Conservation (phyloP, 2,888 invertebrate species). For the Caenorhabditis japonica region DNA sequence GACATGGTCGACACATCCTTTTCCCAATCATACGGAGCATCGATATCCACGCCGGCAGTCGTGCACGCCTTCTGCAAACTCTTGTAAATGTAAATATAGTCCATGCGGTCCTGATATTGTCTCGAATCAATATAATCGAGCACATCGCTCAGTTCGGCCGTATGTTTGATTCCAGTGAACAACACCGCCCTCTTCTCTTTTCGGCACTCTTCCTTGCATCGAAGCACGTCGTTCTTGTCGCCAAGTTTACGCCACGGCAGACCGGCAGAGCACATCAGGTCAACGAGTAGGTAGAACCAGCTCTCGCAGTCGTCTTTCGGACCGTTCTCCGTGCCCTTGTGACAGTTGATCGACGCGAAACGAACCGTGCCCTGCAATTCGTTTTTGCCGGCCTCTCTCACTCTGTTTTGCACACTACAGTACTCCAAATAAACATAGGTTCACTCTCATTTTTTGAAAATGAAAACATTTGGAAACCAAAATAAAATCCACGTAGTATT, state of each 20-base stretch:
- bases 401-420: too few relatives aligned
- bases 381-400: too few relatives aligned
- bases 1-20: too few relatives aligned
- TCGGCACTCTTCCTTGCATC: slow-evolving; percentile 59
- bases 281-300: slow-evolving; percentile 73
- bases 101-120: slow-evolving; percentile 64
- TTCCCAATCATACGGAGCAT: slow-evolving; percentile 69
- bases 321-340: slow-evolving; percentile 63
- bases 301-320: slow-evolving; percentile 73
- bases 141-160: slow-evolving; percentile 59
- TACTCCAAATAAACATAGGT: too few relatives aligned
- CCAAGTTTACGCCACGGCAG: slow-evolving; percentile 67
- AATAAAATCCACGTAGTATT: too few relatives aligned
- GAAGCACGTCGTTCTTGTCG: slow-evolving; percentile 64
- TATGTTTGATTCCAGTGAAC: slow-evolving; percentile 46
- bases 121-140: slow-evolving; percentile 65
- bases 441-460: too few relatives aligned
- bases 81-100: slow-evolving; percentile 67
- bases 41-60: slow-evolving; percentile 45
- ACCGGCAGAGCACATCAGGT: slow-evolving; percentile 61
- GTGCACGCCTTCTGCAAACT: slow-evolving; percentile 42
- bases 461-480: too few relatives aligned
- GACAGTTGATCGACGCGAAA: slow-evolving; percentile 71
- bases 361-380: slow-evolving; percentile 74
- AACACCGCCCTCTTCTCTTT: slow-evolving; percentile 43